Conservation (phyloP, 2,888 invertebrate species). For the Chloroclysta siterata region DNA sequence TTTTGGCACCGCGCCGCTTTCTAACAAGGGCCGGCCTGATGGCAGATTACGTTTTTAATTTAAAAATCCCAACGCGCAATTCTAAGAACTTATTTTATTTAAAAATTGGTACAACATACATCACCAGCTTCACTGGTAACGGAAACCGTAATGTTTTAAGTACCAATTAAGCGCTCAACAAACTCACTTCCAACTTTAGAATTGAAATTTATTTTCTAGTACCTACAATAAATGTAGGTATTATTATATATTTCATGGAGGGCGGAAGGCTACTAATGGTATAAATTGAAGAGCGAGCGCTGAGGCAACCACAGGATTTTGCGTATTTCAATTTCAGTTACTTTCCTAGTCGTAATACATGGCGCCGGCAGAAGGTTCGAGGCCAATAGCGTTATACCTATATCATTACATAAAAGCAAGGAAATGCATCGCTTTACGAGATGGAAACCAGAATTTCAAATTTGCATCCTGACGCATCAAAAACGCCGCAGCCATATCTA, state of each 20-base stretch:
- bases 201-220: conserved; percentile 55
- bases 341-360: conserved; percentile 55
- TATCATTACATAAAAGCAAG: conserved; percentile 59
- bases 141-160: conserved; percentile 41
- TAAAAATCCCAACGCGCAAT: conserved; percentile 37
- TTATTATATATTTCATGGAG: conserved; percentile 63
- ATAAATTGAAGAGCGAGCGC: conserved; percentile 76
- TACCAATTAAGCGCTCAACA: conserved; percentile 53
- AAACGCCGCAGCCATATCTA: conserved; percentile 48
- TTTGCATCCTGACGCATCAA: conserved; percentile 59
- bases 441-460: conserved; percentile 63
- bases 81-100: conserved; percentile 22
- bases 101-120: conserved; percentile 36
- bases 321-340: conserved; percentile 79
- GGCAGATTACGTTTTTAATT: conserved; percentile 49
- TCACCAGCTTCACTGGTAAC: conserved; percentile 36
- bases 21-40: conserved; percentile 46
- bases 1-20: conserved; percentile 62
- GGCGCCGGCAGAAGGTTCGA: conserved; percentile 55
- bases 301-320: conserved; percentile 74
- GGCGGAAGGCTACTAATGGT: conserved; percentile 74
- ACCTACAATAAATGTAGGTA: conserved; percentile 49
- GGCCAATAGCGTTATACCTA: conserved; percentile 58
- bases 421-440: conserved; percentile 65
- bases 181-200: conserved; percentile 58